Percentiles rank a stretch among this genome's conserved stretches.
These are phyloP conservation scores for Trinectes maculatus DNA, from an alignment of 2,113 vertebrate genomes.

Conservation along the genomic window DNA sequence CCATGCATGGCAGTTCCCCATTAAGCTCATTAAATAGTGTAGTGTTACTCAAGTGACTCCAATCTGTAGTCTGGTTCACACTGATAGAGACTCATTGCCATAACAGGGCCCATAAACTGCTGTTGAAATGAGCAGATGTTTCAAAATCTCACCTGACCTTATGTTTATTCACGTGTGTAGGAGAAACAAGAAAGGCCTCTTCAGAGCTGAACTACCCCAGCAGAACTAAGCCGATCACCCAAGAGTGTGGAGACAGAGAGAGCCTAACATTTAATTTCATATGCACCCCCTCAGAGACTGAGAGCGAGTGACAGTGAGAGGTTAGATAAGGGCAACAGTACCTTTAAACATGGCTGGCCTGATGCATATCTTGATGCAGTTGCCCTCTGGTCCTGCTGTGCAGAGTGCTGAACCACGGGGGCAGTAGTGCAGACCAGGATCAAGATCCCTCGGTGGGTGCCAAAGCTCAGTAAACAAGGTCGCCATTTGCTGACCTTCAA, in stretches of 20 bases:
- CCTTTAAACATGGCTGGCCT: constrained; percentile 45
- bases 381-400: constrained; percentile 31
- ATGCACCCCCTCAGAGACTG: constrained; percentile 34
- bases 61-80: not conserved
- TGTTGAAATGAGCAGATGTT: constrained; percentile 28
- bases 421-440: constrained; percentile 9
- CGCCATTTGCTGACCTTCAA: constrained; percentile 37
- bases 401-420: constrained; percentile 21
- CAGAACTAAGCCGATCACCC: constrained; percentile 54
- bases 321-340: constrained; percentile 48
- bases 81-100: not conserved
- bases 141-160: constrained; percentile 50
- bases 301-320: constrained; percentile 43
- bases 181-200: constrained; percentile 39
- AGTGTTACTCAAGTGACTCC: not conserved
- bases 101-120: not conserved
- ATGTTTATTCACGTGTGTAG: constrained; percentile 67
- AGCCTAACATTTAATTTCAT: constrained; percentile 59
- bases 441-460: constrained; percentile 16
- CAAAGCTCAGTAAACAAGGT: constrained; percentile 49
- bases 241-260: constrained; percentile 24
- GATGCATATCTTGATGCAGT: constrained; percentile 43
- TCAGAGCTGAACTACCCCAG: constrained; percentile 33
- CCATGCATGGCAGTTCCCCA: not conserved
- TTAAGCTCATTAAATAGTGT: not conserved